These are phyloP conservation scores for Spheniscus humboldti DNA, from an alignment of 2,797 vertebrate species.

Conservation along the genomic window DNA sequence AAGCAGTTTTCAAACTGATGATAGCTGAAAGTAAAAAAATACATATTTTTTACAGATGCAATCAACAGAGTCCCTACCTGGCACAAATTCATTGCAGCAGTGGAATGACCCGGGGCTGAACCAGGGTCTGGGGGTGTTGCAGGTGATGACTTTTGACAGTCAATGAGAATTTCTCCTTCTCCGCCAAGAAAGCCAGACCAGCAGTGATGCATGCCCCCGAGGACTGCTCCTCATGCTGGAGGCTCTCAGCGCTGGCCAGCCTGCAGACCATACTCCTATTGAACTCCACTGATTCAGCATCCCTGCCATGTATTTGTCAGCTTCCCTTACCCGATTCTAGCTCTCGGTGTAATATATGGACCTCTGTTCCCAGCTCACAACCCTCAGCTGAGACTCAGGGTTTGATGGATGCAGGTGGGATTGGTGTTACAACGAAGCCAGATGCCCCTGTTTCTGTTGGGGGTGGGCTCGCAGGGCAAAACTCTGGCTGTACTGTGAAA, in stretches of 20 bases:
- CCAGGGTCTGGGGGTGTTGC: not conserved
- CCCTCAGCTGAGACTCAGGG: not conserved
- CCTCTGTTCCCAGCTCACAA: not conserved
- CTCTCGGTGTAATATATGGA: not conserved
- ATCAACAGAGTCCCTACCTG: not conserved
- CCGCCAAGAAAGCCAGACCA: not conserved
- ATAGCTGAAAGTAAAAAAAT: not conserved
- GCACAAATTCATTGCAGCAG: not conserved
- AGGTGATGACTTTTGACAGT: not conserved
- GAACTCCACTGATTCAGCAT: not conserved
- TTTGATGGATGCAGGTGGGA: not conserved
- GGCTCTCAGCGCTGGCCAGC: not conserved
- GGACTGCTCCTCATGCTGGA: not conserved
- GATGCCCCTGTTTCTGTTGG: not conserved
- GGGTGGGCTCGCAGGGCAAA: not conserved
- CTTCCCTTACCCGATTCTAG: not conserved
- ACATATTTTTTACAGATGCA: not conserved
- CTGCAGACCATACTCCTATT: not conserved
- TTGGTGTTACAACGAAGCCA: not conserved
- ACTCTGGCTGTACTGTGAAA: not conserved
- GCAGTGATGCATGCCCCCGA: accelerated
- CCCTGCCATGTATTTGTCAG: not conserved
- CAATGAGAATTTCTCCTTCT: not conserved
- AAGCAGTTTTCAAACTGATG: not conserved
- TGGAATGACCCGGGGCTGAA: not conserved